These are phyloP conservation scores for Drosophila vallismaia DNA, from an alignment of 2,888 invertebrate genomes.

Conservation along the genomic window DNA sequence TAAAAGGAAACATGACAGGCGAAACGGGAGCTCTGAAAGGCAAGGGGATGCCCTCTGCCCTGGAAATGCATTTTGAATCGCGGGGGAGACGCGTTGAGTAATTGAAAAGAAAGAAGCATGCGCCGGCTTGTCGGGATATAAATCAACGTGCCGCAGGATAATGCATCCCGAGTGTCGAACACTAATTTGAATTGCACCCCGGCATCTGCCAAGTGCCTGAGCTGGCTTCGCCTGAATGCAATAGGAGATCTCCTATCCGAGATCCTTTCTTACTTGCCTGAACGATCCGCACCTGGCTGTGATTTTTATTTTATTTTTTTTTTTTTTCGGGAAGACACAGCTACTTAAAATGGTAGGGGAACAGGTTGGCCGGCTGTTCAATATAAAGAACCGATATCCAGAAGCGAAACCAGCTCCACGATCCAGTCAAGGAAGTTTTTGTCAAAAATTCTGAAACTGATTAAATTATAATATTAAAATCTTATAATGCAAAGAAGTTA, in stretches of 20 bases:
- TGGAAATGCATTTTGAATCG: constrained; percentile 4
- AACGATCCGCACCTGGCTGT: constrained; percentile 61
- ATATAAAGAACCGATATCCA: background rate
- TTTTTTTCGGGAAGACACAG: constrained; percentile 19
- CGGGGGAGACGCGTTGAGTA: constrained; percentile 42
- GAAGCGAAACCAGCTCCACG: constrained; percentile 28
- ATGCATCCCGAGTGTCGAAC: constrained; percentile 66
- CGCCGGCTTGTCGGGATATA: constrained; percentile 56
- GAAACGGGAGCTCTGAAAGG: constrained; percentile 38
- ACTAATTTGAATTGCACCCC: constrained; percentile 66
- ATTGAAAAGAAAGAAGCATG: constrained; percentile 46
- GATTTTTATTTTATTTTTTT: constrained; percentile 42
- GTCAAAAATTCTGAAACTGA: constrained; percentile 3
- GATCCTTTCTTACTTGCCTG: constrained; percentile 42
- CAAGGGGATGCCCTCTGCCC: constrained; percentile 19
- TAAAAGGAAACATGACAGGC: constrained; percentile 55
- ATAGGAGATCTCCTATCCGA: constrained; percentile 35
- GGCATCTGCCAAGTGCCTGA: constrained; percentile 52
- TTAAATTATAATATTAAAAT: constrained; percentile 62
- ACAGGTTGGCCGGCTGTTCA: constrained; percentile 25
- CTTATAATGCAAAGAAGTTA: constrained; percentile 41
- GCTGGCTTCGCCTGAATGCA: constrained; percentile 66
- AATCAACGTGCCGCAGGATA: constrained; percentile 68
- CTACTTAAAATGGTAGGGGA: constrained; percentile 31
- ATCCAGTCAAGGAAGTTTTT: background rate